Evolutionary conservation across 2,888 invertebrate genomes (phyloP), one percentile per base, ranked within the genome.

Genomic region (Watsonalla cultraria): DNA sequence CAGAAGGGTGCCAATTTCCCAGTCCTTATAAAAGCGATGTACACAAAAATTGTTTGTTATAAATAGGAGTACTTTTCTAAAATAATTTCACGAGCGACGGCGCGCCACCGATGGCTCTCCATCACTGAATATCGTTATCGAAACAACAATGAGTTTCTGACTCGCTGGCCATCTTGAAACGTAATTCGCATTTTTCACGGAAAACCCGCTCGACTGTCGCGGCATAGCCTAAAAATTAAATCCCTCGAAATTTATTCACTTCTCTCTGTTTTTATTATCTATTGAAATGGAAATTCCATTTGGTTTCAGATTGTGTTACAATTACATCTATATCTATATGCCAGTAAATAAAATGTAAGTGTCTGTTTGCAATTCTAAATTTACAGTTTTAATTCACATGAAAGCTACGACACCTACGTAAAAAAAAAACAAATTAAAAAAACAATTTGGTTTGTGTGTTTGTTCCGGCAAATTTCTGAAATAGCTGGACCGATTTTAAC

Each of bases 91-190:
- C 83, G 73, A 79, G 73, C 80, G 68, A 76, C 68, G 69, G 72
- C 73, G 64, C 64, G 55, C 62, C 70, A 66, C 61, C 65, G 68
- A 71, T 64, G 74, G 78, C 70, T 68, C 66, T 68, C 65, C 78
- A 76, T 76, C 78, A 76, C 69, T 68, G 80, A 72, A 73, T 75
- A 73, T 74, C 80, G 83, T 80, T 90, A 89, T 90, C 90, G 77
- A 58, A 42, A 78, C 72, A 86, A 90, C 90, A 90, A 90, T 89
- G 87, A 82, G 72, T 87, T 90, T 89, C 89, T 89, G 89, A 81
- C 82, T 89, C 62, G 79, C 77, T 84, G 82, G 75, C 70, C 79
- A 82, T 83, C 84, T 83, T 84, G 82, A 80, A 84, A 83, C 78
- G 81, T 80, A 80, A 84, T 83, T 80, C 80, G 78, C 71, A 83